Conservation (phyloP, 2,888 invertebrate genomes). For the Andrena fulva region DNA sequence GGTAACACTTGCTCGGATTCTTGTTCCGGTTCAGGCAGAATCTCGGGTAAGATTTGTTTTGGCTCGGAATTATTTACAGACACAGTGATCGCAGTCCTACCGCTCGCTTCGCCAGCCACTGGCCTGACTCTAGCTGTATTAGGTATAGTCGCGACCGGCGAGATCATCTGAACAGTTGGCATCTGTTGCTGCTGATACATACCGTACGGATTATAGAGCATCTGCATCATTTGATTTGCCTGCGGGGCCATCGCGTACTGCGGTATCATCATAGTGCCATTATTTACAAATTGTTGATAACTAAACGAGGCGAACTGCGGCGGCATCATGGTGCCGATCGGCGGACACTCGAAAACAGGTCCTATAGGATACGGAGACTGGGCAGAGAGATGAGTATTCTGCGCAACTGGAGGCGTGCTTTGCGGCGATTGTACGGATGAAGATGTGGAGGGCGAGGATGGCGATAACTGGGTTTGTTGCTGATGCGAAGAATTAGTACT, state of each 20-base stretch:
- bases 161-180: slow-evolving; percentile 85
- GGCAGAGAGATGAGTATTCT: slow-evolving; percentile 71
- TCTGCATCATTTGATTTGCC: slow-evolving; percentile 86
- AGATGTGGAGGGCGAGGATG: slow-evolving; percentile 61
- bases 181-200: slow-evolving; percentile 86
- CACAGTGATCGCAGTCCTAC: slow-evolving; percentile 70
- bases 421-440: slow-evolving; percentile 61
- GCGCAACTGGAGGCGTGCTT: slow-evolving; percentile 57
- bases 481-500: slow-evolving; percentile 77
- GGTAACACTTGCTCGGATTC: slow-evolving; percentile 77
- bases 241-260: slow-evolving; percentile 86
- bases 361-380: slow-evolving; percentile 82
- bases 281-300: slow-evolving; percentile 87
- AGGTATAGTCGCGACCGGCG: slow-evolving; percentile 84
- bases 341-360: slow-evolving; percentile 83
- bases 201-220: slow-evolving; percentile 85
- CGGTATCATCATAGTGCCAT: slow-evolving; percentile 86
- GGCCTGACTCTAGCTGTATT: slow-evolving; percentile 77
- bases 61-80: slow-evolving; percentile 71
- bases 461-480: slow-evolving; percentile 58
- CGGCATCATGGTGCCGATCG: slow-evolving; percentile 82
- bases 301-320: slow-evolving; percentile 85
- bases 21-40: slow-evolving; percentile 70
- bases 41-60: slow-evolving; percentile 72
- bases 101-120: slow-evolving; percentile 69